A percentile compares a stretch with the other conserved stretches of the same genome.
Conservation (phyloP, 2,888 invertebrate species). For the Lepeophtheirus nordmannii region DNA sequence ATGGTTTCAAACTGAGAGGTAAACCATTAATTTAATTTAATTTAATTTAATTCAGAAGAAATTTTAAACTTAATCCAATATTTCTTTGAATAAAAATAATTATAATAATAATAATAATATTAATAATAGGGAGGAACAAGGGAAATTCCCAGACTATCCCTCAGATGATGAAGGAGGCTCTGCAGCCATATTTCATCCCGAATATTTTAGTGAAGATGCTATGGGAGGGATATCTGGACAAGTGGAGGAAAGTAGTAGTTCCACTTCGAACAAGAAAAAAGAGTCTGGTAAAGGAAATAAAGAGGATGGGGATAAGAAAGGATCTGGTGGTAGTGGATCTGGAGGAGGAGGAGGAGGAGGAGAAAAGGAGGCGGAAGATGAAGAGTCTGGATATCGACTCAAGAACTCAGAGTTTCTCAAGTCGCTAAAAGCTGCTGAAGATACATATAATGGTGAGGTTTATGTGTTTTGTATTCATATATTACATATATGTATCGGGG, state of each 20-base stretch:
- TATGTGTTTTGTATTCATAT: not conserved
- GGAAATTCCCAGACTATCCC: conserved; percentile 69
- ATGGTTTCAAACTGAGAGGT: conserved; percentile 67
- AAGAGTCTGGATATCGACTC: conserved; percentile 44
- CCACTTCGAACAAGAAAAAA: conserved; percentile 10
- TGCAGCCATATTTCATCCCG: conserved; percentile 48
- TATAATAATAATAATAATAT: not conserved
- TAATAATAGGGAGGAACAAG: conserved; percentile 34
- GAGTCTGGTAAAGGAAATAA: conserved; percentile 34
- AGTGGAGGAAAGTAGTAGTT: not conserved
- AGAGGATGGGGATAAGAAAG: conserved; percentile 45
- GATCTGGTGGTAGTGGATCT: conserved; percentile 45
- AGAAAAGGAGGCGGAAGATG: conserved; percentile 42
- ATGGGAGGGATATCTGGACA: not conserved
- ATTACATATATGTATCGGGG: no score
- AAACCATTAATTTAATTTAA: conserved; percentile 32
- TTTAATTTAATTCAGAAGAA: not conserved
- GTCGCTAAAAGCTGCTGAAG: conserved; percentile 52
- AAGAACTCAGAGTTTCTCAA: conserved; percentile 53
- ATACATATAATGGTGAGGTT: conserved; percentile 47
- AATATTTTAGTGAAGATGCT: conserved; percentile 8
- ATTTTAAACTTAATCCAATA: not conserved
- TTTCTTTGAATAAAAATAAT: no score
- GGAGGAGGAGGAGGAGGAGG: conserved; percentile 47
- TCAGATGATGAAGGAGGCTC: conserved; percentile 82